Base-by-base conservation (phyloP, 2,113 vertebrate genomes). In the Todiramphus saurophagus region DNA sequence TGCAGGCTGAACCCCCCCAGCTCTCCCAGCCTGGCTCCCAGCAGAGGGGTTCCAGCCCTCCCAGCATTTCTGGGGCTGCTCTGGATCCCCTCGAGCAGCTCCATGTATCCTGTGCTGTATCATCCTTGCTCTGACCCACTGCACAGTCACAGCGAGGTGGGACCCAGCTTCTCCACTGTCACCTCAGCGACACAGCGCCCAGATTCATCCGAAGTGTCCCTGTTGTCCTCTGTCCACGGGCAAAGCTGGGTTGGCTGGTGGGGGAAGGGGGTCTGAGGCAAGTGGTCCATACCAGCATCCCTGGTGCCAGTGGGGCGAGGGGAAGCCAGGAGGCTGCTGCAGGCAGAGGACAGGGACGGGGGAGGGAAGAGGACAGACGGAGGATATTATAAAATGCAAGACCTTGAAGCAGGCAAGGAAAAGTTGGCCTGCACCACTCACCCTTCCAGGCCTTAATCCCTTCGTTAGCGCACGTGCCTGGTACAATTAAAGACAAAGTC, bases 361-460 rank as follows among this genome's bases (percentile, higher is more conserved):
- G 37, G 44, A 11, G 11, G 9, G 23, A 43, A 33, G 72, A 46
- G 33, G 44, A 58, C 41, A 37, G 35, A 11, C 0, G 0, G 35
- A 43, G 62, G 39, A 27, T 11, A 4, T 62, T 81, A 37, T 5
- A 33, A 74, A 94, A 81, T 8, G 0, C 13, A 7, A 81, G 83
- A n/a, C 93, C 89, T 78, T 50, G 93, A 89, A 74, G 58, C 4
- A 11, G 64, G 39, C 56, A 56, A 24, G 73, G 68, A 59, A 66
- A 37, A 59, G 44, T 78, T 81, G 81, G 69, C 84, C 77, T 21
- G 77, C 87, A 33, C 31, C 8, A 19, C 86, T 94, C 77, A 27
- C 92, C 87, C 87, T 81, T 37, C 73, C 69, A 15, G 81, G 83
- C 90, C 95, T 89, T 93, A 96, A 96, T 96, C 81, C 87, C 93